Evolutionary conservation across 2,888 invertebrate species (phyloP).

Genomic region (Chrysotoxum bicinctum): DNA sequence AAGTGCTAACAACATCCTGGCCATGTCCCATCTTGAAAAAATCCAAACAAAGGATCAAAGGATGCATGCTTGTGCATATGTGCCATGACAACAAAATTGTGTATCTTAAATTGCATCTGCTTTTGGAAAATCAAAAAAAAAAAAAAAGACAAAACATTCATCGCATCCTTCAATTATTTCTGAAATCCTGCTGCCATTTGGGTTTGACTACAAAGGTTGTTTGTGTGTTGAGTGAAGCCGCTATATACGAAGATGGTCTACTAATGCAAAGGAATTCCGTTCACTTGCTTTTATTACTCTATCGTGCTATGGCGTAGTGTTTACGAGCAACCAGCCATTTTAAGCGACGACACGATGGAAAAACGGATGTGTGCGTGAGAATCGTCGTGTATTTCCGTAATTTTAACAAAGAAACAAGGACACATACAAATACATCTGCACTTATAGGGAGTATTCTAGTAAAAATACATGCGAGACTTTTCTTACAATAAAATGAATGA

Average conservation of each 20-base stretch:
- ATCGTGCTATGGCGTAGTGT: neutral
- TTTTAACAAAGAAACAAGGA: slow-evolving; percentile 20
- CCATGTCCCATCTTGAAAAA: neutral
- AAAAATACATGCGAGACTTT: slow-evolving; percentile 1
- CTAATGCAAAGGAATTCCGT: slow-evolving; percentile 50
- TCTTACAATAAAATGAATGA: slow-evolving; percentile 25
- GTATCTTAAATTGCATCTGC: slow-evolving; percentile 61
- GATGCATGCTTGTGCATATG: slow-evolving; percentile 20
- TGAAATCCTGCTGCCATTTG: slow-evolving; percentile 2
- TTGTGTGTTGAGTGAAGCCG: slow-evolving; percentile 8
- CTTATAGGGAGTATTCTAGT: neutral
- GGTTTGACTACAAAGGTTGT: neutral
- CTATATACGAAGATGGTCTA: slow-evolving; percentile 1
- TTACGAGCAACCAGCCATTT: neutral
- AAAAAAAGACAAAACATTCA: slow-evolving; percentile 1
- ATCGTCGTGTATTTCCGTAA: slow-evolving; percentile 46
- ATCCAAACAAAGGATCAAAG: slow-evolving; percentile 25
- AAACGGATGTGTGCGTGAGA: slow-evolving; percentile 54
- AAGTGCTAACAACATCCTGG: slow-evolving; percentile 14
- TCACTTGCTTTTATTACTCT: slow-evolving; percentile 57
- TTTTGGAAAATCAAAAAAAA: slow-evolving; percentile 26
- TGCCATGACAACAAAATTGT: slow-evolving; percentile 17
- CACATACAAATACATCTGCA: slow-evolving; percentile 11
- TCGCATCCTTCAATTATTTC: slow-evolving; percentile 17
- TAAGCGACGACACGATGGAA: neutral